Conservation (phyloP, 64 coral and sea anemone species). For the Montipora cactus region DNA sequence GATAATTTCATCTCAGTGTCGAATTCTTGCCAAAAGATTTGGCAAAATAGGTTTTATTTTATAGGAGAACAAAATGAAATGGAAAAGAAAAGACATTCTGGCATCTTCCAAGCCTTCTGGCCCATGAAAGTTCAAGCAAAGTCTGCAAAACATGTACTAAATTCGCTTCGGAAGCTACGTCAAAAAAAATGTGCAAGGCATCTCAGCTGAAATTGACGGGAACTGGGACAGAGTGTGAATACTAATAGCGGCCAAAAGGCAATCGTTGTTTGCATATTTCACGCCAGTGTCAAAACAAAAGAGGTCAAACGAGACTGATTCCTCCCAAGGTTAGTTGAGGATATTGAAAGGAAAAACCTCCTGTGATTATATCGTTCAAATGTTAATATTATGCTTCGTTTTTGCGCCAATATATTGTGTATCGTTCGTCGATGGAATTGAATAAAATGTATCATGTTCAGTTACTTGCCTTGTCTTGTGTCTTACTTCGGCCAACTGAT, state of each 20-base stretch:
- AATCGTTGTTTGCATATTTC: no score
- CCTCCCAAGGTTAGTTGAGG: no score
- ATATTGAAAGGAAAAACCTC: no score
- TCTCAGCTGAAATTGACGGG: slow-evolving; percentile 4
- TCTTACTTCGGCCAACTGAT: no score
- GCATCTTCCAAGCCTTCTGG: slow-evolving; percentile 8
- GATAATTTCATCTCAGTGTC: not conserved
- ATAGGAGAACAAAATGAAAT: slow-evolving; percentile 7
- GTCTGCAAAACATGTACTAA: slow-evolving; percentile 12
- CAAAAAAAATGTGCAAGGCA: slow-evolving; percentile 15
- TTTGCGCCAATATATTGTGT: no score
- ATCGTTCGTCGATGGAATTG: no score
- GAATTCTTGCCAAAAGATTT: slow-evolving; percentile 30
- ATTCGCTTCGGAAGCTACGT: not conserved
- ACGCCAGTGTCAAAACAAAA: no score
- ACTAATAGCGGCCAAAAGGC: not conserved
- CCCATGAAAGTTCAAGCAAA: slow-evolving; percentile 9
- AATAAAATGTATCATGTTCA: no score
- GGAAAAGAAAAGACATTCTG: slow-evolving; percentile 29
- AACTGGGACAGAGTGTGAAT: slow-evolving; percentile 7
- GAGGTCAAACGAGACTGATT: no score
- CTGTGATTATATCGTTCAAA: no score
- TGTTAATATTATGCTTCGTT: no score
- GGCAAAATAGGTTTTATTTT: slow-evolving; percentile 25
- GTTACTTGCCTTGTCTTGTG: no score